Base-by-base conservation (phyloP, 2,113 vertebrate genomes). In the Tragelaphus scriptus region DNA sequence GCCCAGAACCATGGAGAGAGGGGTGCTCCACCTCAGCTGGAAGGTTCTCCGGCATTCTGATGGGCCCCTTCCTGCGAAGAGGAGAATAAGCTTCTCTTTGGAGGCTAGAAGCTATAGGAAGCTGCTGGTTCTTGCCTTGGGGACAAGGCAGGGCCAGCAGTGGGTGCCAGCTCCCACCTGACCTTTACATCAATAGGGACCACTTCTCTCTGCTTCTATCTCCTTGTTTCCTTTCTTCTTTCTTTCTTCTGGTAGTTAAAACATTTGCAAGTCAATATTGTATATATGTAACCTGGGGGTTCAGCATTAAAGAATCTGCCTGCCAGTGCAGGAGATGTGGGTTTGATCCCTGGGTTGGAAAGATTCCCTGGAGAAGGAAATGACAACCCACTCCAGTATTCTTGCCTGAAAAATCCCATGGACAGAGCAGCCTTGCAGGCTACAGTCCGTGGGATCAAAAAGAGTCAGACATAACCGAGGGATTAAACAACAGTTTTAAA, bases 1-100 rank as follows among this genome's bases (percentile, higher is more conserved):
- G 40, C 58, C 44, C n/a, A 71, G 53, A 71, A 40, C 44, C 47
- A 4, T 0, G 55, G 89, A 47, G 32, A 82, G 7, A 55, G 49
- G 36, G 59, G n/a, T 26, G 15, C 47, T 17, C 30, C 19, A 13
- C 23, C 17, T 75, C 90, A 28, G 40, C 53, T 53, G 55, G 36
- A 36, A n/a, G 32, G 40, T 23, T 11, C 28, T 40, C 47, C 0
- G 2, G 12, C 10, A 19, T 61, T 68, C 32, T 21, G 85, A 81
- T 2, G 16, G 44, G 16, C 77, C 56, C 5, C 81, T 86, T 77
- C 53, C 59, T 14, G 30, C 3, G 23, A 91, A 86, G 89, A 90
- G 94, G 96, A 98, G 93, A 95, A 97, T 92, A 92, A 95, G 11
- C 32, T 85, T 93, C 93, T 88, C 65, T 96, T 98, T 98, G 95